phyloP scores from a whole-genome alignment of 2,797 vertebrate genomes.

The Adelosebastes latens region DNA sequence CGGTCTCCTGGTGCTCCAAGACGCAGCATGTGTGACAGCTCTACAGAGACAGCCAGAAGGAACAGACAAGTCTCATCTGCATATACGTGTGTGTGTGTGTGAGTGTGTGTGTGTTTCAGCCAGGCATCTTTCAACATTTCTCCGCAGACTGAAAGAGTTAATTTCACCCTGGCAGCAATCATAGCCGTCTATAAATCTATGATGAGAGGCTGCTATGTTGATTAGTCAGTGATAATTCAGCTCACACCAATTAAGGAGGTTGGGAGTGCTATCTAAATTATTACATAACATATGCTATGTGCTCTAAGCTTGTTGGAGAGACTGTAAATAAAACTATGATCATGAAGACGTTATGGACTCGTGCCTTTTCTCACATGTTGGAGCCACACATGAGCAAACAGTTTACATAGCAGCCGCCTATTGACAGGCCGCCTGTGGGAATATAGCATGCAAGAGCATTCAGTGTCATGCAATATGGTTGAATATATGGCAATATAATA shows the following conservation, averaged over 20 bases:
- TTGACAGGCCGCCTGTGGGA: not conserved
- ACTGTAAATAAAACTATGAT: conserved; percentile 50
- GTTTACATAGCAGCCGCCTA: not conserved
- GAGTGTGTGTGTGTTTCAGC: conserved; percentile 13
- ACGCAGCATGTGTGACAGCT: conserved; percentile 77
- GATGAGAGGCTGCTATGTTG: conserved; percentile 60
- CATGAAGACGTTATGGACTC: not conserved
- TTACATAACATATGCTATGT: conserved; percentile 55
- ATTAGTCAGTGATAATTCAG: conserved; percentile 62
- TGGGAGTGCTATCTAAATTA: conserved; percentile 44
- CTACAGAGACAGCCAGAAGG: conserved; percentile 67
- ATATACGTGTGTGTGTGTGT: conserved; percentile 35
- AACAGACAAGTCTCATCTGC: conserved; percentile 68
- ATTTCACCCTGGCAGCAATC: conserved; percentile 63
- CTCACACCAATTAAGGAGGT: conserved; percentile 53
- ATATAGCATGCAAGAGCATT: not conserved
- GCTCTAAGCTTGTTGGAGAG: conserved; percentile 15
- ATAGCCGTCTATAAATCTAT: conserved; percentile 62
- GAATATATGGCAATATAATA: not conserved
- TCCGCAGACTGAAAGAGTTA: conserved; percentile 62
- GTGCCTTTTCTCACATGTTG: not conserved
- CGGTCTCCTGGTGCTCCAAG: conserved; percentile 69
- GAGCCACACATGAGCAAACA: not conserved
- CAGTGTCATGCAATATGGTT: not conserved
- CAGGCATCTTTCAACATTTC: conserved; percentile 39